Evolutionary conservation across 1,140 invertebrate genomes (phyloP).

Genomic region (Grapholita molesta): DNA sequence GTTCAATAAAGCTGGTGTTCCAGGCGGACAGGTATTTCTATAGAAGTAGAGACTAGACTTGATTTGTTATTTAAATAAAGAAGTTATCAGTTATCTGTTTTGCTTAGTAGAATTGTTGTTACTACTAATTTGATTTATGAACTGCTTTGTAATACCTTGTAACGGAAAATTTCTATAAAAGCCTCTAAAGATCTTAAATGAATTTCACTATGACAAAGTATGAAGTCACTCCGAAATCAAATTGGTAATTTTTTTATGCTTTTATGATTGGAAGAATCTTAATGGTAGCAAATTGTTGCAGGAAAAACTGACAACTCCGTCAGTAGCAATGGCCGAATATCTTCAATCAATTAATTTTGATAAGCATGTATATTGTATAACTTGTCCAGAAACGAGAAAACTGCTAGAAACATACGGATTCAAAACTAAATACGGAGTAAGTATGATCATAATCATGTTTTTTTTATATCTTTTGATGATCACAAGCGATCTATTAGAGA

Average conservation of each 20-base stretch:
- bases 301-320: slow-evolving; percentile 60
- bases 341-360: slow-evolving; percentile 59
- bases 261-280: not conserved
- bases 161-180: too few relatives aligned
- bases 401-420: slow-evolving; percentile 61
- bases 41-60: too few relatives aligned
- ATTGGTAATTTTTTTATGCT: not conserved
- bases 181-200: too few relatives aligned
- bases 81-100: too few relatives aligned
- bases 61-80: too few relatives aligned
- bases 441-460: slow-evolving; percentile 26
- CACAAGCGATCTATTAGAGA: too few relatives aligned
- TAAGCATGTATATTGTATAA: slow-evolving; percentile 53
- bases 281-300: slow-evolving; percentile 26
- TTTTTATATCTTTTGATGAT: too few relatives aligned
- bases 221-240: too few relatives aligned
- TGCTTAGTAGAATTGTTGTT: too few relatives aligned
- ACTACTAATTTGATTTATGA: too few relatives aligned
- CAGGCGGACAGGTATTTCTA: slow-evolving; percentile 69
- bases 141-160: too few relatives aligned
- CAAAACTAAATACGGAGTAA: slow-evolving; percentile 70
- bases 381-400: slow-evolving; percentile 47
- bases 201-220: too few relatives aligned
- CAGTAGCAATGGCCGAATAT: slow-evolving; percentile 58
- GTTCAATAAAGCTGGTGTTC: slow-evolving; percentile 48